A percentile compares a stretch with the other conserved stretches of the same genome.
Conservation (phyloP, 2,888 invertebrate genomes). For the Cosmorhoe ocellata region DNA sequence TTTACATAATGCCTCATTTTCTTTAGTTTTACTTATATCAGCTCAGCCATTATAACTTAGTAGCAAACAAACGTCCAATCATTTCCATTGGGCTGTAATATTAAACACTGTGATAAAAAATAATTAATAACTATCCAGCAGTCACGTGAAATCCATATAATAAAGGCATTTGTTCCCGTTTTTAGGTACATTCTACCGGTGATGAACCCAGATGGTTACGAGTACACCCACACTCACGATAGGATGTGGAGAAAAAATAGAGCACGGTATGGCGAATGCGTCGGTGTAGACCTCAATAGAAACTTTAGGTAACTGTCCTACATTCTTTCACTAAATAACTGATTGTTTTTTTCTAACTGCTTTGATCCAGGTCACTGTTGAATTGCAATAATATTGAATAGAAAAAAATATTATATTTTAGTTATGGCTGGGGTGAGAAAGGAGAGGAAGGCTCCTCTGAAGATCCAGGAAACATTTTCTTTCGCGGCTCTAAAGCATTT, state of each 20-base stretch:
- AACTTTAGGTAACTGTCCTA: slow-evolving; percentile 86
- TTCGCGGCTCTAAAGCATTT: slow-evolving; percentile 89
- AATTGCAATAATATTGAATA: too few relatives aligned
- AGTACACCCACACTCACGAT: slow-evolving; percentile 90
- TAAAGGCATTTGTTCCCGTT: too few relatives aligned
- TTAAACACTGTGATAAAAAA: too few relatives aligned
- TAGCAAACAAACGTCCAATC: too few relatives aligned
- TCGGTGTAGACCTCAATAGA: slow-evolving; percentile 92
- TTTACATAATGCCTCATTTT: too few relatives aligned
- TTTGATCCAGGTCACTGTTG: too few relatives aligned
- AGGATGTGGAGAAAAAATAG: slow-evolving; percentile 93
- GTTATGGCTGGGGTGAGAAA: slow-evolving; percentile 92
- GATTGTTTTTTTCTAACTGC: too few relatives aligned
- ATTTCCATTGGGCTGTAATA: too few relatives aligned
- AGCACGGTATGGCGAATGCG: slow-evolving; percentile 84
- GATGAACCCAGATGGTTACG: slow-evolving; percentile 94
- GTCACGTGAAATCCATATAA: too few relatives aligned
- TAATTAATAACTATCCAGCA: too few relatives aligned
- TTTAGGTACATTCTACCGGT: slow-evolving; percentile 88
- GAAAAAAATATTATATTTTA: slow-evolving; percentile 38
- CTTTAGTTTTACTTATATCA: too few relatives aligned
- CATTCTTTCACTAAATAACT: background rate
- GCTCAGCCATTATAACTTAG: too few relatives aligned
- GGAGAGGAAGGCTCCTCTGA: slow-evolving; percentile 93
- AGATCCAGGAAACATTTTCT: slow-evolving; percentile 92